A percentile compares a stretch with the other conserved stretches of the same genome.
Evolutionary conservation across 2,888 invertebrate species (phyloP).

Genomic region (Vannuccia rotundouncinata): DNA sequence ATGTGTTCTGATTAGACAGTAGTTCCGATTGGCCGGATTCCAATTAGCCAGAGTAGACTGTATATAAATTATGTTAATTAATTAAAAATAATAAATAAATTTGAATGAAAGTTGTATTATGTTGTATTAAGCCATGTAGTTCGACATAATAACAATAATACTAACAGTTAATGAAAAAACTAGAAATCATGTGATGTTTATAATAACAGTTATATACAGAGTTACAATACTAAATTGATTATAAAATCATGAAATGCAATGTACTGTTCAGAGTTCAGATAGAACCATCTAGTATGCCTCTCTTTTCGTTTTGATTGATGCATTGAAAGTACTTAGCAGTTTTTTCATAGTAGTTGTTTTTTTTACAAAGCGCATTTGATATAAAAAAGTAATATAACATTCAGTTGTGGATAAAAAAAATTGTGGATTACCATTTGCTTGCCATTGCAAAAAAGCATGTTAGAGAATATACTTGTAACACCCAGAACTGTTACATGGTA

Average conservation of each 20-base stretch:
- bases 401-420: too few species aligned
- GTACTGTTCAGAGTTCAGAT: neutral
- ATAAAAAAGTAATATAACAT: too few species aligned
- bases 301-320: neutral
- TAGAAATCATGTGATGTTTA: neutral
- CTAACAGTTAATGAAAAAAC: neutral
- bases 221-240: neutral
- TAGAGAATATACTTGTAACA: conserved; percentile 33
- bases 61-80: neutral
- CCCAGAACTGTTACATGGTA: conserved; percentile 28
- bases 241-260: neutral
- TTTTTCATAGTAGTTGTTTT: too few species aligned
- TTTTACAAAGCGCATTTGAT: too few species aligned
- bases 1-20: too few species aligned
- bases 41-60: too few species aligned
- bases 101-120: neutral
- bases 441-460: conserved; percentile 40
- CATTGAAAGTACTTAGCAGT: too few species aligned
- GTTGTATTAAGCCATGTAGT: neutral
- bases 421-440: too few species aligned
- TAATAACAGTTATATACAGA: neutral
- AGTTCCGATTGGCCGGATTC: too few species aligned
- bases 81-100: neutral
- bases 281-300: neutral
- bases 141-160: neutral